phyloP scores from a whole-genome alignment of 1,140 invertebrate genomes.

The Metopolophium dirhodum region DNA sequence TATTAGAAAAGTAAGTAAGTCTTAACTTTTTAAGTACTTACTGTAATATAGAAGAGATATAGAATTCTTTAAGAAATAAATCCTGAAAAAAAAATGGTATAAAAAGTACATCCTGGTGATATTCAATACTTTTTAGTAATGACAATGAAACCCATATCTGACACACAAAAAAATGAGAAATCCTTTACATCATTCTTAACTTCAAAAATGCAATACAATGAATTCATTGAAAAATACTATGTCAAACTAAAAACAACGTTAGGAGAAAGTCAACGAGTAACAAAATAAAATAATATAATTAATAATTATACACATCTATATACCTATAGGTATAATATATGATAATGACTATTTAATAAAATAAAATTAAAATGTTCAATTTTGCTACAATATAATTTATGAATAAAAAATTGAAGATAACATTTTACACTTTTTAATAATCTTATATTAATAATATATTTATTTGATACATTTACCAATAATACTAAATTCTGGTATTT shows the following conservation, averaged over 20 bases:
- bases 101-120: not conserved
- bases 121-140: not conserved
- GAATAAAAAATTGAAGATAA: not conserved
- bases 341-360: not conserved
- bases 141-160: not conserved
- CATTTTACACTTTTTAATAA: not conserved
- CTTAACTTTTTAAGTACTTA: not conserved
- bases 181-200: not conserved
- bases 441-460: not conserved
- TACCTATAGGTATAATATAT: not conserved
- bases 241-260: not conserved
- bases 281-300: not conserved
- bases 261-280: not conserved
- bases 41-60: not conserved
- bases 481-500: not conserved
- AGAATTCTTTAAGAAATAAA: not conserved
- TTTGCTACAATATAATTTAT: not conserved
- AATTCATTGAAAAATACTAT: not conserved
- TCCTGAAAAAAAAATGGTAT: not conserved
- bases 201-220: not conserved
- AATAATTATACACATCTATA: too few species aligned
- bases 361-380: not conserved
- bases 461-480: not conserved
- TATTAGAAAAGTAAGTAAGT: not conserved
- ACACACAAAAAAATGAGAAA: not conserved